These are phyloP conservation scores for Trachops cirrhosus DNA, from an alignment of 2,797 vertebrate genomes.

Conservation along the genomic window DNA sequence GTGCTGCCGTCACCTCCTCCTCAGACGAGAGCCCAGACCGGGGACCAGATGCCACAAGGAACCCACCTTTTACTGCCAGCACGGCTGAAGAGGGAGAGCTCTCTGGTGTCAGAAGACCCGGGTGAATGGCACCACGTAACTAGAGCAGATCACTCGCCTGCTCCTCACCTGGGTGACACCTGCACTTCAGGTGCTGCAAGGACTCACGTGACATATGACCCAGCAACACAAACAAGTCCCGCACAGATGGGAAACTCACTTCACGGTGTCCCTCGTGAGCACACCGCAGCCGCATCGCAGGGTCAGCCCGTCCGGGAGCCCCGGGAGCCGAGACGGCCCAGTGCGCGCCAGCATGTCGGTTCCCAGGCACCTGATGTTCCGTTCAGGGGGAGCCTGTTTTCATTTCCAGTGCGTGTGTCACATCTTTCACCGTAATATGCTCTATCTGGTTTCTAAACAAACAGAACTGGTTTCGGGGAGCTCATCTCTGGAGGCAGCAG, in stretches of 20 bases:
- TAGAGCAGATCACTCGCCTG: neutral
- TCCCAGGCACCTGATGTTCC: neutral
- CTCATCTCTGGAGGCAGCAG: slow-evolving; percentile 32
- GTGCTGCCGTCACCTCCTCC: neutral
- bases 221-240: neutral
- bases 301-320: neutral
- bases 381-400: neutral
- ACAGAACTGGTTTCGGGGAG: slow-evolving; percentile 34
- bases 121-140: neutral
- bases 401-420: neutral
- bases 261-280: neutral
- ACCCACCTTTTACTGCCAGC: neutral
- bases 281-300: neutral
- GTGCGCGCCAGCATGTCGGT: neutral
- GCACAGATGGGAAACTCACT: neutral
- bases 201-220: neutral
- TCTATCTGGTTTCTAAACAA: slow-evolving; percentile 41
- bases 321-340: neutral
- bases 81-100: neutral
- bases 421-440: neutral
- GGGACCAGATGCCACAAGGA: neutral
- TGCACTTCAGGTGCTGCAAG: neutral
- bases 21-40: neutral
- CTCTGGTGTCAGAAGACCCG: neutral
- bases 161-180: neutral